A percentile compares a stretch with the other conserved stretches of the same genome.
Conservation (phyloP, 2,113 vertebrate species). For the Serilophus lunatus region DNA sequence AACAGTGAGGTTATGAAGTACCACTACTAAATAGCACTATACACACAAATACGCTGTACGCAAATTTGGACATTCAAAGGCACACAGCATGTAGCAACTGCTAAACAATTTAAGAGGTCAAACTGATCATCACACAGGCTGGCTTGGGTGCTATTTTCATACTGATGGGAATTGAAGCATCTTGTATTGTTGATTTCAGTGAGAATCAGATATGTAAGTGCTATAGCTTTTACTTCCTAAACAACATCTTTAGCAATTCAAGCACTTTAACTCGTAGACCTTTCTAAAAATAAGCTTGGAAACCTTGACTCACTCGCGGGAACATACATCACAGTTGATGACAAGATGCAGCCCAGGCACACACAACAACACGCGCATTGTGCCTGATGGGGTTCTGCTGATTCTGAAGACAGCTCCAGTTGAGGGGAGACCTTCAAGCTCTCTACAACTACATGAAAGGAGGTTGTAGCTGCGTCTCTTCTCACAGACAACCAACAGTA, state of each 20-base stretch:
- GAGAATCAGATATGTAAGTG: not conserved
- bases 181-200: not conserved
- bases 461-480: too few relatives aligned
- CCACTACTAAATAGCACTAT: not conserved
- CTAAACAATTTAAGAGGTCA: not conserved
- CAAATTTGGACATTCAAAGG: not conserved
- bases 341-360: not conserved
- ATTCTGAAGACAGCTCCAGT: not conserved
- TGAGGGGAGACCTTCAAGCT: too few relatives aligned
- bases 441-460: too few relatives aligned
- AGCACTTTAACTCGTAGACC: not conserved
- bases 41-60: not conserved
- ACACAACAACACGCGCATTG: fast-evolving
- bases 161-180: not conserved
- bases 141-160: not conserved
- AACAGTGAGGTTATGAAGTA: not conserved
- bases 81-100: not conserved
- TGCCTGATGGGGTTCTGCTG: not conserved
- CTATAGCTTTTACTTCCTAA: not conserved
- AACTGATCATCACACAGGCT: not conserved
- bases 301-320: not conserved
- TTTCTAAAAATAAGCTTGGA: not conserved
- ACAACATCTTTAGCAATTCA: not conserved
- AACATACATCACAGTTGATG: not conserved
- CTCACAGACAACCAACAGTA: too few relatives aligned